These are phyloP conservation scores for Dasyurus viverrinus DNA, from an alignment of 2,113 vertebrate species.

Conservation along the genomic window DNA sequence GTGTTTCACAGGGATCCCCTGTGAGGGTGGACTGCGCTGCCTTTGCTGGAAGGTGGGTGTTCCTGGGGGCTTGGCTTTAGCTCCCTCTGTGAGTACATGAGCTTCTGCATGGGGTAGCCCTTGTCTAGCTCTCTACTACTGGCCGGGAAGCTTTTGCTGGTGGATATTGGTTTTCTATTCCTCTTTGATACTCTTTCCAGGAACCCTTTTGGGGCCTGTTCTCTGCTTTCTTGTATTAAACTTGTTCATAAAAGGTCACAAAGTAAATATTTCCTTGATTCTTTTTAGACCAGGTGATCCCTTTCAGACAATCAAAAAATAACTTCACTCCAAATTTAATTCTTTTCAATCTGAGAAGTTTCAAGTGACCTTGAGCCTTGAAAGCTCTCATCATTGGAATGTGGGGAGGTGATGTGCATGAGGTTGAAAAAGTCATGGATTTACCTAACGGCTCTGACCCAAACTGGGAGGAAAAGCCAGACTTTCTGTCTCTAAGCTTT, in stretches of 20 bases:
- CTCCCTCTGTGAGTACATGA: not conserved
- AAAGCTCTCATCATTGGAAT: not conserved
- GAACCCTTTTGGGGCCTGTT: not conserved
- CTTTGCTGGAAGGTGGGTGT: constrained; percentile 97
- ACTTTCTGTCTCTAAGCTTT: not conserved
- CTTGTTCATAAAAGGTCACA: not conserved
- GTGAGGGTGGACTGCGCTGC: constrained; percentile 95
- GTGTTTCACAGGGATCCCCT: constrained; percentile 92
- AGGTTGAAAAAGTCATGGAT: not conserved
- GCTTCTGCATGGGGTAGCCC: constrained; percentile 45
- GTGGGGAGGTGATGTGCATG: not conserved
- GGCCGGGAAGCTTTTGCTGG: constrained; percentile 34
- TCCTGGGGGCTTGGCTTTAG: constrained; percentile 46
- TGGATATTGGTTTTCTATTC: constrained; percentile 40
- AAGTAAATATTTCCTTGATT: not conserved
- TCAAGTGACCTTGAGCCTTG: not conserved
- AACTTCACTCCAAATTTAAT: not conserved
- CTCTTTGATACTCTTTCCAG: not conserved
- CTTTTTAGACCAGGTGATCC: not conserved
- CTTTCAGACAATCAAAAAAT: not conserved
- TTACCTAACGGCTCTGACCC: not conserved
- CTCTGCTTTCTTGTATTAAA: not conserved
- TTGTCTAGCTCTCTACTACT: constrained; percentile 32
- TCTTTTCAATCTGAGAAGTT: not conserved
- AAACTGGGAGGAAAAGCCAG: not conserved